A percentile compares a stretch with the other conserved stretches of the same genome.
Conservation (phyloP, 35 echinoderm and acorn worm species). For the Hemicentrotus pulcherrimus region DNA sequence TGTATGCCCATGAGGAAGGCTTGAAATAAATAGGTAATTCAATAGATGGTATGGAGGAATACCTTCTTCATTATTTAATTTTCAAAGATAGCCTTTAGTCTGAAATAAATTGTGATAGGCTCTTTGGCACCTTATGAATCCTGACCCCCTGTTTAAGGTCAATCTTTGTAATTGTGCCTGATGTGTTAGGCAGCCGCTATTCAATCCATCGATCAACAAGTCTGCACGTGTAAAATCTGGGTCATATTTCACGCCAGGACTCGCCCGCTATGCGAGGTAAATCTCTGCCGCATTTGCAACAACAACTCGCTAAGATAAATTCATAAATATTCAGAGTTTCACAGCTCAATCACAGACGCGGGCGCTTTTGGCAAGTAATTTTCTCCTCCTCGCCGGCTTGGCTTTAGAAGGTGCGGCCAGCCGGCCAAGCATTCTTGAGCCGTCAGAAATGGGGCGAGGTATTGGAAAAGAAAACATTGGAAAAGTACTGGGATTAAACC, state of each 20-base stretch:
- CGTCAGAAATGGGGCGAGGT: constrained; percentile 23
- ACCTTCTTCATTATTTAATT: not conserved
- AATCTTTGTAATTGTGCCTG: not conserved
- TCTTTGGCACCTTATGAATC: not conserved
- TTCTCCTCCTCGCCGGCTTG: not conserved
- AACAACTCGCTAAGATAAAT: constrained; percentile 42
- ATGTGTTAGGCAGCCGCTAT: constrained; percentile 8
- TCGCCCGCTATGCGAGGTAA: constrained; percentile 9
- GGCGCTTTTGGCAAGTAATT: not conserved
- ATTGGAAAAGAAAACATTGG: not conserved
- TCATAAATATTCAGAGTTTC: constrained; percentile 44
- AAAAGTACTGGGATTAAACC: constrained; percentile 20
- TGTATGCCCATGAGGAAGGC: not conserved
- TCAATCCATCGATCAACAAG: constrained; percentile 27
- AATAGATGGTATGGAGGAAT: not conserved
- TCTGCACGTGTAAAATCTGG: constrained; percentile 37
- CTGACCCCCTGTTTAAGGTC: not conserved
- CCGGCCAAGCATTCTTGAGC: not conserved
- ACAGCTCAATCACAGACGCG: not conserved
- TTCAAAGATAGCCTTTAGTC: not conserved
- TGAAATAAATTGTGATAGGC: not conserved
- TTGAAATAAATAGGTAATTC: not conserved
- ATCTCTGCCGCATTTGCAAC: constrained; percentile 39
- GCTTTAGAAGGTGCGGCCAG: not conserved
- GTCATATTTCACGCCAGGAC: constrained; percentile 10